Base-by-base conservation (phyloP, 2,113 vertebrate species). In the Morone chrysops region DNA sequence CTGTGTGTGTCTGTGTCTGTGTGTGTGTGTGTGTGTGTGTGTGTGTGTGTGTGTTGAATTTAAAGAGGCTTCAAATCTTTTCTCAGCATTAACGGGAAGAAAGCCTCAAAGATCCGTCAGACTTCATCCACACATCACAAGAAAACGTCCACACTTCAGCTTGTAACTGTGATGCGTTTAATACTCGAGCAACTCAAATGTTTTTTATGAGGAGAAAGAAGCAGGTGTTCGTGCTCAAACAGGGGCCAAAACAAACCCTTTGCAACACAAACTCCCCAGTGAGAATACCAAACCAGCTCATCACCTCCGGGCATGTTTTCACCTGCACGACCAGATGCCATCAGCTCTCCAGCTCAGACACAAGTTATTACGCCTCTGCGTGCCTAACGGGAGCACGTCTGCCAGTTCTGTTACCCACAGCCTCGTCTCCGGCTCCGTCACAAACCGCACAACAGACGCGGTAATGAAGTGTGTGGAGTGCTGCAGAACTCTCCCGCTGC, bases 241-340 rank as follows among this genome's bases (percentile, higher is more conserved):
- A 11, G 43, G 31, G 31, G 31, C 31, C 31, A 20, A 16, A 70
- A 61, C 17, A 84, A 36, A 47, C 14, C 45, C 50, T 12, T 6
- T 2, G 0, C n/a, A 38, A 1, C 10, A 62, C 59, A 25, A 20
- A 11, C 9, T 16, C 0, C 0, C 54, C 31, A 9, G 8, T 1
- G 47, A 76, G 43, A 85, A 81, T 40, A 85, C 80, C 53, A 25
- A 50, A 8, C 10, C 53, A 18, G 41, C 69, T 85, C 76, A 18
- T 77, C 56, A 54, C 80, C 85, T 82, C 70, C 41, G 74, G 77
- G 72, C 78, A 69, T 62, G 84, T 83, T 78, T 83, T 16, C 70
- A 59, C 84, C 87, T 85, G 82, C 87, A 50, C 66, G 11, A 36
- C 17, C 5, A 65, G 59, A 71, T 65, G 78, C 76, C 70, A 57